A percentile compares a stretch with the other conserved stretches of the same genome.
phyloP scores from a whole-genome alignment of 1,140 invertebrate genomes.

The Apis laboriosa region DNA sequence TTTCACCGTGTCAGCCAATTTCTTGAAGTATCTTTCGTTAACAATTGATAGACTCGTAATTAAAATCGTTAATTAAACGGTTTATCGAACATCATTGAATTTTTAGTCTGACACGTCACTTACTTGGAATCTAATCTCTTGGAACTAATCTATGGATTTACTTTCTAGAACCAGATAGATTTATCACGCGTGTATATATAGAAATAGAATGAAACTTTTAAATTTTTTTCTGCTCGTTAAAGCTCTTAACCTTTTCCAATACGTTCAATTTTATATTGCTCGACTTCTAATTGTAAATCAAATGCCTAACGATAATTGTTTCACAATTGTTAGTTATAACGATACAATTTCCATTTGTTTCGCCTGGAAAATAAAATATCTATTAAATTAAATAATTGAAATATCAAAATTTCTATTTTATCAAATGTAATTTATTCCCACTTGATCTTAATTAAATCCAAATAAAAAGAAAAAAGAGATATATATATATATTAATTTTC shows the following conservation, averaged over 20 bases:
- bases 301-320: not conserved
- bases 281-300: not conserved
- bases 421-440: no score
- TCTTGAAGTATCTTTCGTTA: not conserved
- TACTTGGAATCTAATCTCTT: not conserved
- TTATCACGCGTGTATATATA: not conserved
- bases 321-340: not conserved
- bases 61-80: slow-evolving; percentile 6
- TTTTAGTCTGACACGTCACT: not conserved
- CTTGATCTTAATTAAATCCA: no score
- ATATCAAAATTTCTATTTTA: no score
- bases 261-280: not conserved
- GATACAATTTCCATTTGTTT: not conserved
- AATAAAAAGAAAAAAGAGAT: no score
- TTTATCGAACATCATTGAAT: not conserved
- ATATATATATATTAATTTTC: no score
- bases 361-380: no score
- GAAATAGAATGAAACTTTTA: not conserved
- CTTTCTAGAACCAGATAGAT: not conserved
- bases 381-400: not conserved
- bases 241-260: not conserved
- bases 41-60: slow-evolving; percentile 1
- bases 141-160: not conserved
- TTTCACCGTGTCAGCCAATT: not conserved
- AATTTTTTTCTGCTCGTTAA: not conserved